These are phyloP conservation scores for Urosaurus nigricauda DNA, from an alignment of 2,797 vertebrate genomes.

Conservation along the genomic window DNA sequence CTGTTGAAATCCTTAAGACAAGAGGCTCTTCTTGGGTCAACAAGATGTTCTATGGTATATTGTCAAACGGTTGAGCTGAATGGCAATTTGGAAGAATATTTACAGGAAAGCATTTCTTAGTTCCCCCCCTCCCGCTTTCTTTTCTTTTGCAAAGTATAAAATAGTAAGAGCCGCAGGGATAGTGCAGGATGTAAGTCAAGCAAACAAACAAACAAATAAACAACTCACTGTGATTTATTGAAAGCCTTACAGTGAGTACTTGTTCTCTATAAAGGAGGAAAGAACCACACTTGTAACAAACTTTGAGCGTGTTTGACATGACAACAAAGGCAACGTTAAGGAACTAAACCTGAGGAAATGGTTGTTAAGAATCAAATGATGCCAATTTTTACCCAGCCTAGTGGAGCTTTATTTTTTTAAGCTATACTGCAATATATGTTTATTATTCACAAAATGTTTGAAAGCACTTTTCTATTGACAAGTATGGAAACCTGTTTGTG, in stretches of 20 bases:
- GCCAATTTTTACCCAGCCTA: background rate
- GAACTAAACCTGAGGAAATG: conserved; percentile 1
- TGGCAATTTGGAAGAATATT: background rate
- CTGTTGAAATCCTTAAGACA: too few species aligned
- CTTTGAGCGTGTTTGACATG: conserved; percentile 13
- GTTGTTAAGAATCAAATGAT: background rate
- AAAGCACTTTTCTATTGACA: background rate
- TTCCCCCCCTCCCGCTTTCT: too few species aligned
- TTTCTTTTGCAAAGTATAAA: background rate
- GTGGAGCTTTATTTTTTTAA: background rate
- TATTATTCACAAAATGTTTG: background rate
- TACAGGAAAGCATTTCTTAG: background rate
- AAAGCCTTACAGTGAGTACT: background rate
- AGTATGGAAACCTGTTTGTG: too few species aligned
- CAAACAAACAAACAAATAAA: conserved; percentile 11
- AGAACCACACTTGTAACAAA: conserved; percentile 10
- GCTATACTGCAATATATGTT: background rate
- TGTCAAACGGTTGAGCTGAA: background rate
- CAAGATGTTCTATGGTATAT: background rate
- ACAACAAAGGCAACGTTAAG: conserved; percentile 10
- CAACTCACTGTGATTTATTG: conserved; percentile 17
- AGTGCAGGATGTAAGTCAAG: background rate
- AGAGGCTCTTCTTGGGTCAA: background rate
- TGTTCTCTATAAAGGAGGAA: background rate
- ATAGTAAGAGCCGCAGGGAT: conserved; percentile 2